A percentile compares a stretch with the other conserved stretches of the same genome.
Evolutionary conservation across 2,113 vertebrate species (phyloP).

Genomic region (Calyptomena viridis): DNA sequence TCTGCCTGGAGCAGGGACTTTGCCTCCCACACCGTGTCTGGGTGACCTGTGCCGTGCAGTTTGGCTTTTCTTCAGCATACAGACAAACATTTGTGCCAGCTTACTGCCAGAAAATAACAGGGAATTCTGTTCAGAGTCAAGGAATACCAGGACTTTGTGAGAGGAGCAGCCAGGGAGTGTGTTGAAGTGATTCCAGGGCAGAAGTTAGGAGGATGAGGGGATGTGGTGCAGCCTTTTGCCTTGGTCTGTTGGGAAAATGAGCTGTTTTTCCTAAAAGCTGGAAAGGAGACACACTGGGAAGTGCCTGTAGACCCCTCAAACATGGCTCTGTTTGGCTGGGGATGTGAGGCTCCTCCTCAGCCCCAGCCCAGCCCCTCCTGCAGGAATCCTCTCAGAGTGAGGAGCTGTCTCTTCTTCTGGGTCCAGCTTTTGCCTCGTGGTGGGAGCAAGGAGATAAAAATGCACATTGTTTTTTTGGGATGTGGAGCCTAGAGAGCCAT

Average conservation of each 20-base stretch:
- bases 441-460: neutral
- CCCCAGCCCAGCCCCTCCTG: neutral
- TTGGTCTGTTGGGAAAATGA: neutral
- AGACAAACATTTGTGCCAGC: neutral
- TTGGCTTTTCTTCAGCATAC: neutral
- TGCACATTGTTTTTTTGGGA: rapidly evolving
- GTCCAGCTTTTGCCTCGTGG: neutral
- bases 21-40: rapidly evolving
- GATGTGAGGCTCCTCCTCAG: neutral
- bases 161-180: neutral
- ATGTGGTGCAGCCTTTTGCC: rapidly evolving
- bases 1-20: neutral
- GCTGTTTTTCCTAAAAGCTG: neutral
- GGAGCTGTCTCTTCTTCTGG: neutral
- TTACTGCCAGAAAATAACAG: neutral
- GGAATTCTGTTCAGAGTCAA: neutral
- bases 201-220: neutral
- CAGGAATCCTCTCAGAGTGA: neutral
- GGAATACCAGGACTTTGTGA: neutral
- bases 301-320: neutral
- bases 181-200: neutral
- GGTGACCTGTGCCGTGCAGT: neutral
- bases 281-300: neutral
- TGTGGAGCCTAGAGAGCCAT: neutral
- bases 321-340: neutral